Conservation (phyloP, 2,888 invertebrate genomes). For the Chydorus sphaericus region DNA sequence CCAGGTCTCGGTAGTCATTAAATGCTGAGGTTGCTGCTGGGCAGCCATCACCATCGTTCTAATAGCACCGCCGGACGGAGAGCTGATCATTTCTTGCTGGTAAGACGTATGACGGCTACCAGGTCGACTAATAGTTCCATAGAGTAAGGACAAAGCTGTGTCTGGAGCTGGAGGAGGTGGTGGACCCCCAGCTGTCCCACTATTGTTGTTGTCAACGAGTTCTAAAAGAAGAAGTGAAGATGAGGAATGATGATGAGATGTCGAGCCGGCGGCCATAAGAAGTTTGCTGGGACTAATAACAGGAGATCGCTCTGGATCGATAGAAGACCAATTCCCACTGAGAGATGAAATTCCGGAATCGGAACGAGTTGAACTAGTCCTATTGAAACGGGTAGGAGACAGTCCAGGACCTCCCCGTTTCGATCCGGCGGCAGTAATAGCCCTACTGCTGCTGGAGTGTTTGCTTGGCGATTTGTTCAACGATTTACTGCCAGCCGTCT, state of each 20-base stretch:
- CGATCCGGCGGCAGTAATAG: too few species aligned
- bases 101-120: not conserved
- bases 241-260: not conserved
- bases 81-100: not conserved
- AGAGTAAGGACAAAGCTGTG: not conserved
- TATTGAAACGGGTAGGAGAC: not conserved
- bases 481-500: not conserved
- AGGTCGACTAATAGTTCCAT: not conserved
- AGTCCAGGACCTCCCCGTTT: not conserved
- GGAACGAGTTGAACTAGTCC: slow-evolving; percentile 41
- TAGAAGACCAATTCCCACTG: slow-evolving; percentile 63
- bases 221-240: not conserved
- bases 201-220: slow-evolving; percentile 11
- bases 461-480: not conserved
- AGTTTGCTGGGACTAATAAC: slow-evolving; percentile 35
- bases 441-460: not conserved
- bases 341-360: slow-evolving; percentile 75
- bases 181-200: slow-evolving; percentile 2
- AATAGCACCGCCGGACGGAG: not conserved
- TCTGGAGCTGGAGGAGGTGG: not conserved
- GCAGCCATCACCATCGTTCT: not conserved
- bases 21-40: not conserved
- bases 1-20: slow-evolving; percentile 14
- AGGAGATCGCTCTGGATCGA: slow-evolving; percentile 58
- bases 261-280: slow-evolving; percentile 1